These are phyloP conservation scores for Phrynocephalus forsythii DNA, from an alignment of 2,797 vertebrate genomes.

Conservation along the genomic window DNA sequence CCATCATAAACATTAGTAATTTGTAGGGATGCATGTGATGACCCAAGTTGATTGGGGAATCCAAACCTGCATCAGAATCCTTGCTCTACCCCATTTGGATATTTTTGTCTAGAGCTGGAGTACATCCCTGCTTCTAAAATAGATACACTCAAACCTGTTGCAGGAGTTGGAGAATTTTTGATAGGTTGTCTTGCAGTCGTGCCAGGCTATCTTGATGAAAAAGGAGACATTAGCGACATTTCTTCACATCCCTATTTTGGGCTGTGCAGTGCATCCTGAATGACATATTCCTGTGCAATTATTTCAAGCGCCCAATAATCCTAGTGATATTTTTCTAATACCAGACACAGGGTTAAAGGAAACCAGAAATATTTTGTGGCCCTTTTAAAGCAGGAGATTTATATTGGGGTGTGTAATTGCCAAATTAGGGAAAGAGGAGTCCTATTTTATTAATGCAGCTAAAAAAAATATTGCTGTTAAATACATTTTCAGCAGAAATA, in stretches of 20 bases:
- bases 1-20: too few species aligned
- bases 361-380: background rate
- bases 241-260: background rate
- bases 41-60: too few species aligned
- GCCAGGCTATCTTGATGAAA: background rate
- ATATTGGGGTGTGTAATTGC: background rate
- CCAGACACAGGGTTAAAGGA: background rate
- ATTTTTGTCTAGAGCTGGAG: too few species aligned
- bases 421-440: slow-evolving; percentile 46
- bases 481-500: slow-evolving; percentile 48
- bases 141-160: too few species aligned
- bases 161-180: too few species aligned
- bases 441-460: slow-evolving; percentile 48
- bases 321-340: background rate
- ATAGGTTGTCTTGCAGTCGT: too few species aligned
- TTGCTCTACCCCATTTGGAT: too few species aligned
- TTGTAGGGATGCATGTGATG: too few species aligned
- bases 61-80: too few species aligned
- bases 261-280: background rate
- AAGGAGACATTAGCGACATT: slow-evolving; percentile 42
- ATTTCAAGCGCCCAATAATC: background rate
- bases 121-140: too few species aligned
- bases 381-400: background rate
- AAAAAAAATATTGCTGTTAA: slow-evolving; percentile 63
- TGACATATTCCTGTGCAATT: background rate